phyloP scores from a whole-genome alignment of 1,140 invertebrate genomes.

The Trialeurodes vaporariorum region DNA sequence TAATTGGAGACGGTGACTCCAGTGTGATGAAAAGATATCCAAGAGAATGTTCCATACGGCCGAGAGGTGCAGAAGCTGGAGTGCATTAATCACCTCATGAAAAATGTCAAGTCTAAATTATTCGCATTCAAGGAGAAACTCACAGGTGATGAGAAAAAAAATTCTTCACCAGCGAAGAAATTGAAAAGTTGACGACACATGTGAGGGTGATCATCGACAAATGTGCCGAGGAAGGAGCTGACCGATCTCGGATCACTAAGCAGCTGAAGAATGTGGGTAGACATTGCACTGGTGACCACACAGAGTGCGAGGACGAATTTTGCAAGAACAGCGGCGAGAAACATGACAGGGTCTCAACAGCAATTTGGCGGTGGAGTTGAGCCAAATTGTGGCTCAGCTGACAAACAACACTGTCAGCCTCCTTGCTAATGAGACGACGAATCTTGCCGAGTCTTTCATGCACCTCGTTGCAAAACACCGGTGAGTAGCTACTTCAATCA shows the following conservation, averaged over 20 bases:
- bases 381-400: too few species aligned
- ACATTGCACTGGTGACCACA: background rate
- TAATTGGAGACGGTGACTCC: background rate
- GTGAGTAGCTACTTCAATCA: too few species aligned
- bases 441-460: background rate
- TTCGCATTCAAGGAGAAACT: background rate
- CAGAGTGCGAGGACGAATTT: background rate
- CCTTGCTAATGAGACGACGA: background rate
- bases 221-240: background rate
- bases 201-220: background rate
- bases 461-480: too few species aligned
- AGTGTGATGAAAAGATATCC: background rate
- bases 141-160: background rate
- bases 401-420: background rate
- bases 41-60: conserved; percentile 5
- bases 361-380: too few species aligned
- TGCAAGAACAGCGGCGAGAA: background rate
- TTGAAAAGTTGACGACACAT: background rate
- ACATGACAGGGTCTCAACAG: too few species aligned
- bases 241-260: background rate
- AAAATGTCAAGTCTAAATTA: background rate
- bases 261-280: background rate
- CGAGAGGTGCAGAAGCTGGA: conserved; percentile 4
- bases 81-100: conserved; percentile 2
- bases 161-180: background rate